Percentiles rank a stretch among this genome's conserved stretches.
These are phyloP conservation scores for Brachyptera risi DNA, from an alignment of 2,888 invertebrate species.

Conservation along the genomic window DNA sequence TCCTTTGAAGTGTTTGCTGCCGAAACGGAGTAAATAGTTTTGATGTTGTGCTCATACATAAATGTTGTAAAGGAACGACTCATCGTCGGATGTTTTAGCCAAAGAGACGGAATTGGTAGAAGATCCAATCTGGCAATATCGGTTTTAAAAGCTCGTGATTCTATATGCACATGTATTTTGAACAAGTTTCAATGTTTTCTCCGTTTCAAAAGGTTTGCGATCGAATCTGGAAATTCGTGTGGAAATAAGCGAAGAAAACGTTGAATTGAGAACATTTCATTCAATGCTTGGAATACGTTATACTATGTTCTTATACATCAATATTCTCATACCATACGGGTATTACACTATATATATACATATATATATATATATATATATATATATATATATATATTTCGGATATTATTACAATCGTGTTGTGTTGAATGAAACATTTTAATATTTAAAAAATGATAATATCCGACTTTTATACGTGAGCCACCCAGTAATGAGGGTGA, in stretches of 20 bases:
- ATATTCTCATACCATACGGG: too few relatives aligned
- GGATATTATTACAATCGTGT: too few relatives aligned
- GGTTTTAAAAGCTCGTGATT: slow-evolving; percentile 17
- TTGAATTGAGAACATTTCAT: slow-evolving; percentile 4
- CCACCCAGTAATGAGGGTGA: too few relatives aligned
- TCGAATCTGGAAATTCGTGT: not conserved
- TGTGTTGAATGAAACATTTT: too few relatives aligned
- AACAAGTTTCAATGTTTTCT: slow-evolving; percentile 19
- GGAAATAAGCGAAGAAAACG: slow-evolving; percentile 14
- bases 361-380: too few relatives aligned
- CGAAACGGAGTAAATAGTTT: too few relatives aligned
- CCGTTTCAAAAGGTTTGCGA: slow-evolving; percentile 12
- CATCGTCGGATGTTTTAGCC: slow-evolving; percentile 1
- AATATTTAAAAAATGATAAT: too few relatives aligned
- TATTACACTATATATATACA: too few relatives aligned
- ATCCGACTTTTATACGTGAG: too few relatives aligned
- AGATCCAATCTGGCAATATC: slow-evolving; percentile 11
- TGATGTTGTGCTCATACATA: not conserved
- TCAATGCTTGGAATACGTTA: not conserved
- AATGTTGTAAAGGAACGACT: slow-evolving; percentile 19
- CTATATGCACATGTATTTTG: slow-evolving; percentile 6
- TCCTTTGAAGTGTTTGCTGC: too few relatives aligned
- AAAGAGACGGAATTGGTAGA: not conserved
- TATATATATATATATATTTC: too few relatives aligned
- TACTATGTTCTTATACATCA: too few relatives aligned